Conservation (phyloP, 2,797 vertebrate species). For the Megaceryle alcyon region DNA sequence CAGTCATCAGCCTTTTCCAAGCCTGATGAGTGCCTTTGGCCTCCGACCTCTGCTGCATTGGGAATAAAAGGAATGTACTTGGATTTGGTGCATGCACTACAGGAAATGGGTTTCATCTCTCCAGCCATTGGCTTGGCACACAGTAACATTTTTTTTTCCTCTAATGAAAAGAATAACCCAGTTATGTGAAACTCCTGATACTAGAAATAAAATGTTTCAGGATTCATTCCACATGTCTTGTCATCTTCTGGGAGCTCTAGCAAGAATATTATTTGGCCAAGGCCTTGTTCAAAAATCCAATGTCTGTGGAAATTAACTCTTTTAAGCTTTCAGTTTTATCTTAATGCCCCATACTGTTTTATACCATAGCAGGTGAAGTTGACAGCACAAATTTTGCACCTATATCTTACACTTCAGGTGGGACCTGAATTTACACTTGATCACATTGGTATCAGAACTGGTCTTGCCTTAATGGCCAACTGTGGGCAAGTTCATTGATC, state of each 20-base stretch:
- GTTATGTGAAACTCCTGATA: background rate
- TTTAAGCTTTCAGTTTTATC: background rate
- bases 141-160: background rate
- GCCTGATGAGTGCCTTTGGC: background rate
- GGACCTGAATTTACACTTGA: background rate
- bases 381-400: background rate
- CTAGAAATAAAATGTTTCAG: background rate
- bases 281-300: background rate
- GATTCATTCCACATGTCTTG: background rate
- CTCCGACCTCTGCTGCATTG: background rate
- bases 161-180: background rate
- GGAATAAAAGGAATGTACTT: constrained; percentile 15
- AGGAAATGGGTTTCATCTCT: background rate
- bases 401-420: background rate
- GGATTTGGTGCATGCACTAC: background rate
- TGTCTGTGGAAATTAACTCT: background rate
- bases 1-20: background rate
- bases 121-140: background rate
- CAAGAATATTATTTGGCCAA: background rate
- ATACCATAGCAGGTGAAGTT: background rate
- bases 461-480: background rate
- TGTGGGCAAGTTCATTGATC: background rate
- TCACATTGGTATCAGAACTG: background rate
- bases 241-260: background rate
- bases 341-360: background rate